Evolutionary conservation across 2,113 vertebrate species (phyloP).

Genomic region (Rattus rattus): DNA sequence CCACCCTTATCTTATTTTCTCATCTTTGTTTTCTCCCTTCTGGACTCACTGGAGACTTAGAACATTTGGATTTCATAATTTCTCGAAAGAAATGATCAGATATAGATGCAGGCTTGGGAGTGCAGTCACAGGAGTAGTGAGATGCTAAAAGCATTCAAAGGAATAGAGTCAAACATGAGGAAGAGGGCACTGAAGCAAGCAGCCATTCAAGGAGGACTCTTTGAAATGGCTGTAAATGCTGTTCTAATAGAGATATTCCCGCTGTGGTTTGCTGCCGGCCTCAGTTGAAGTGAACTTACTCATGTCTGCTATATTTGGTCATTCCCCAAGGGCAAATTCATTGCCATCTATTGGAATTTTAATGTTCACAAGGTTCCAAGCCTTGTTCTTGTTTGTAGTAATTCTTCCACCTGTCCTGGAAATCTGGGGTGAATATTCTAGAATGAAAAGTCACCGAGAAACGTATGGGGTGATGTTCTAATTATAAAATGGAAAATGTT

Average conservation of each 20-base stretch:
- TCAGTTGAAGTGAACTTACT: background rate
- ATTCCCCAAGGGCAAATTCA: background rate
- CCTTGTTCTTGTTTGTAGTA: background rate
- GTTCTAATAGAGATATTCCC: conserved; percentile 58
- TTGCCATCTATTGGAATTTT: conserved; percentile 33
- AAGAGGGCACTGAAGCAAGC: background rate
- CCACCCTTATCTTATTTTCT: background rate
- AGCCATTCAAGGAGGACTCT: conserved; percentile 21
- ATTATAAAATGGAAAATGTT: conserved; percentile 28
- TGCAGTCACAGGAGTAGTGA: conserved; percentile 3
- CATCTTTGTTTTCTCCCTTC: background rate
- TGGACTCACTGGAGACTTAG: conserved; percentile 3
- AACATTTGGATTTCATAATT: conserved; percentile 24
- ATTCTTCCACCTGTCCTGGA: conserved; percentile 18
- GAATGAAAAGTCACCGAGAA: background rate
- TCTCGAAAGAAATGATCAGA: conserved; percentile 26
- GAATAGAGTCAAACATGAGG: conserved; percentile 52
- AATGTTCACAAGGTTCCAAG: background rate
- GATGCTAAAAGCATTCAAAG: background rate
- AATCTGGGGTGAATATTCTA: background rate
- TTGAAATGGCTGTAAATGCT: conserved; percentile 42
- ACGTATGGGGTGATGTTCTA: background rate
- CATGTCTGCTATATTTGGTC: background rate
- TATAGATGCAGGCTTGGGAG: background rate
- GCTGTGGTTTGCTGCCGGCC: background rate